Percentiles rank a stretch among this genome's conserved stretches.
Conservation (phyloP, 2,113 vertebrate genomes). For the Mystacornis crossleyi region DNA sequence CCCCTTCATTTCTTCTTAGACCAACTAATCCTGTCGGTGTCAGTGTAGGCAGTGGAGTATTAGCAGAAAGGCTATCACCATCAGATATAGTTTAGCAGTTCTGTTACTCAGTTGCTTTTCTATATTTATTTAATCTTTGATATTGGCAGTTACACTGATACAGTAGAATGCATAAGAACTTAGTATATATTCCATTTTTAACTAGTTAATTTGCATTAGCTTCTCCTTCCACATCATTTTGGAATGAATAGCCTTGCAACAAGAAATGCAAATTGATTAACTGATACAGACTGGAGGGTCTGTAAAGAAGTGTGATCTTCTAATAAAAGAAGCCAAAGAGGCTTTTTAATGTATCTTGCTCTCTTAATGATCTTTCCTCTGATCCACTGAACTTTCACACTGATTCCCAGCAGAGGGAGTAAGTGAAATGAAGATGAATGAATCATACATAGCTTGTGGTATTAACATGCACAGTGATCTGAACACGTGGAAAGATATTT, state of each 20-base stretch:
- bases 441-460: not conserved
- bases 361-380: not conserved
- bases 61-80: not conserved
- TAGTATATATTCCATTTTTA: not conserved
- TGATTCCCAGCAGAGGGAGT: conserved; percentile 52
- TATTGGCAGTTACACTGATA: not conserved
- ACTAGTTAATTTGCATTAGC: not conserved
- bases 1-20: not conserved
- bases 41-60: not conserved
- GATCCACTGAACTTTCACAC: not conserved
- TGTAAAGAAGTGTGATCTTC: not conserved
- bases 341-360: not conserved
- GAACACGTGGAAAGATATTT: not conserved
- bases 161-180: not conserved
- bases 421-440: not conserved
- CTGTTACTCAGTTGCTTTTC: not conserved
- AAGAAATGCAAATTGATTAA: not conserved
- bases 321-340: not conserved
- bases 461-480: not conserved
- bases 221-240: not conserved
- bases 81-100: not conserved
- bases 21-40: not conserved
- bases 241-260: not conserved
- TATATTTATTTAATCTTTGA: not conserved
- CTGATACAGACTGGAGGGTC: not conserved